Evolutionary conservation across 2,888 invertebrate genomes (phyloP), one percentile per base, ranked within the genome.

Genomic region (Dryocosmus kuriphilus): DNA sequence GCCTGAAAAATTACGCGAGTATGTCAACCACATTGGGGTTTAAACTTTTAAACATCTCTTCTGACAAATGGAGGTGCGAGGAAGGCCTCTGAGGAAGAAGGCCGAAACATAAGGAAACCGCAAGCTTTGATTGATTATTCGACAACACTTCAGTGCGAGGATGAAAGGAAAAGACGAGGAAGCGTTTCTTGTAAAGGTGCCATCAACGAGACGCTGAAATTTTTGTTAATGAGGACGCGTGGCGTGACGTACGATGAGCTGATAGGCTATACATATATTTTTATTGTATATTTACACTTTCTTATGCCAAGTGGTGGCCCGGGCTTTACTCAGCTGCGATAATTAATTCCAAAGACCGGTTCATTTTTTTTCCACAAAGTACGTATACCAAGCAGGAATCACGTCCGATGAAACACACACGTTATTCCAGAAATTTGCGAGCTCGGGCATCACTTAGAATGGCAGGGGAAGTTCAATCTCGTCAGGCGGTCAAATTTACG

Each of bases 191-290:
- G n/a, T 24, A 62, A 38, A 22, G n/a, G 19, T 22, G 24, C 27
- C 35, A 30, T 46, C 14, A 76, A 35, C n/a, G 24, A 57, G 24
- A 4, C 77, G 79, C 79, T 67, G 79, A 24, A 77, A 79, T 73
- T 79, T 85, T 88, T 85, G 84, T 87, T 86, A 88, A 88, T 86
- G 86, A 85, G 84, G 85, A 84, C 86, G 85, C 84, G 85, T 87
- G 86, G 86, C 84, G 85, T 84, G 85, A 85, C 83, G 82, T 80
- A 80, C 80, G 83, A 84, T 83, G 84, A 83, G 85, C 82, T 82
- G 79, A 76, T 57, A 24, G 24, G 24, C 57, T 24, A 24, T 57
- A 11, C 14, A 57, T 57, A 57, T 24, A 57, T 57, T 24, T 57
- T 14, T 57, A 57, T 24, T 76, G 71, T 67, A 79, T 81, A 77